Conservation (phyloP, 1,140 invertebrate species). For the Hetaerina americana region DNA sequence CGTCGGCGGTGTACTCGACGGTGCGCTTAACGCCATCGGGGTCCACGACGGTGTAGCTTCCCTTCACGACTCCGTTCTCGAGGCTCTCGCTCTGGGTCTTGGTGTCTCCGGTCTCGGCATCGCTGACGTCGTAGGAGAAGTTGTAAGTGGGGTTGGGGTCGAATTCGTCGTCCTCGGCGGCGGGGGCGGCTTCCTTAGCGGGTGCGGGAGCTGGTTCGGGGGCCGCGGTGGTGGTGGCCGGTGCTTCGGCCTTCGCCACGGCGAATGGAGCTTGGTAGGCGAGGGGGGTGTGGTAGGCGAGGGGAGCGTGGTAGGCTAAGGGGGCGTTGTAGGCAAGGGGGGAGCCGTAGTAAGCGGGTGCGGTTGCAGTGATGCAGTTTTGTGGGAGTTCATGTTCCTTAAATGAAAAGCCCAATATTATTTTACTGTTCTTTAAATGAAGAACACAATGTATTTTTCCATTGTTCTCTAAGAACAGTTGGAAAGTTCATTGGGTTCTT, state of each 20-base stretch:
- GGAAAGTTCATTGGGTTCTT: too few species aligned
- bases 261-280: neutral
- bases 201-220: neutral
- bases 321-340: neutral
- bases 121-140: neutral
- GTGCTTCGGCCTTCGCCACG: neutral
- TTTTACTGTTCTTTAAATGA: too few species aligned
- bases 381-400: too few species aligned
- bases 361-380: too few species aligned
- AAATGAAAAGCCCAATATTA: too few species aligned
- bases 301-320: neutral
- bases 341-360: neutral
- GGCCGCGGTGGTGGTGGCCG: neutral
- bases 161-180: neutral
- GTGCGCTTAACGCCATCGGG: conserved; percentile 18
- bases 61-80: conserved; percentile 17
- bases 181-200: too few species aligned
- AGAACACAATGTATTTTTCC: too few species aligned
- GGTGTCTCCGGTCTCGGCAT: conserved; percentile 13
- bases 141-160: neutral
- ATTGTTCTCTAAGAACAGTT: too few species aligned
- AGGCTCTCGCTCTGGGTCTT: conserved; percentile 16
- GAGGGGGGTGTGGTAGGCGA: neutral
- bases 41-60: conserved; percentile 16
- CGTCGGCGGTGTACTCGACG: conserved; percentile 38